Base-by-base conservation (phyloP, 2,888 invertebrate species). In the Pharmacophagus antenor region DNA sequence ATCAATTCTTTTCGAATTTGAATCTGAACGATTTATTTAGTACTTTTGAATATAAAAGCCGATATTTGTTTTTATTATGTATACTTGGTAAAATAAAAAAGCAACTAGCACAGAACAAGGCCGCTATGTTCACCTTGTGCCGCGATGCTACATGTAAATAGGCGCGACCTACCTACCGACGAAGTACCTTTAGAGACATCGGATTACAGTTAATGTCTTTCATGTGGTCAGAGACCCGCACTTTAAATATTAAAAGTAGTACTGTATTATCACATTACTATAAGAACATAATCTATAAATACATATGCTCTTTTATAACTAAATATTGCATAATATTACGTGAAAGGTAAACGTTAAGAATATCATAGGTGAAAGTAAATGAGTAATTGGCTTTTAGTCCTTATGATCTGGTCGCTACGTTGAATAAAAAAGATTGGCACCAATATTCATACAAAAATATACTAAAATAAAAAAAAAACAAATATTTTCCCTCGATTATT, bases 401-500 rank as follows among this genome's bases (percentile, higher is more conserved):
- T 25, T n/a, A n/a, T n/a, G n/a, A n/a, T n/a, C 7, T 27, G 10
- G 10, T 27, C 27, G 27, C 27, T 27, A 10, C 4, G 27, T 27
- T 27, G 27, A 27, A 27, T 27, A 6, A 10, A 27, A 27, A 25
- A 27, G 10, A 27, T n/a, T n/a, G n/a, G n/a, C n/a, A 27, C 10
- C 27, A 27, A 27, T 10, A 27, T 27, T 27, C 6, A 27, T 27
- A 10, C 10, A 0, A 10, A 37, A 37, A 7, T 15, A 41, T 41
- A 41, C 15, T 12, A 41, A 41, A 41, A n/a, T 15, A 2, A 8
- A 47, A n/a, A 10, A 41, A 41, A 4, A n/a, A 42, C 17, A 6
- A 44, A 44, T 44, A 44, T 44, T 44, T 44, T 44, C 18, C 7
- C 10, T 44, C n/a, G 7, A 27, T 47, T 73, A 77, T 73, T 73